Conservation (phyloP, 64 coral and sea anemone genomes). For the Porites lutea region DNA sequence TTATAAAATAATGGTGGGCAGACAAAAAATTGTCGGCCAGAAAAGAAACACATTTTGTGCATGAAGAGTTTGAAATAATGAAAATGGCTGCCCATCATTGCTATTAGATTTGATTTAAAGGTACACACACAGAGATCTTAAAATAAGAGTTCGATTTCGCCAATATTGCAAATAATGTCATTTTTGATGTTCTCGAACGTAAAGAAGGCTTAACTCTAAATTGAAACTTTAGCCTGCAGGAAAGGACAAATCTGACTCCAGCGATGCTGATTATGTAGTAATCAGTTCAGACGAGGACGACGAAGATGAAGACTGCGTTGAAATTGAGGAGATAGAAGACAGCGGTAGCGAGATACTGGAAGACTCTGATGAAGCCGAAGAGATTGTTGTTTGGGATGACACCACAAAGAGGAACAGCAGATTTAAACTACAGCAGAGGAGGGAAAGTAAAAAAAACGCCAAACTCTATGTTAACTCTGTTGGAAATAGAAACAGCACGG, state of each 20-base stretch:
- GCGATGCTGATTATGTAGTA: background rate
- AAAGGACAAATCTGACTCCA: slow-evolving; percentile 17
- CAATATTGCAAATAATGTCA: no score
- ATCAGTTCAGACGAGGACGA: slow-evolving; percentile 5
- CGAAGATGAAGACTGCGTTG: slow-evolving; percentile 6
- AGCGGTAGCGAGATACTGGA: slow-evolving; percentile 4
- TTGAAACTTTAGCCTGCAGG: background rate
- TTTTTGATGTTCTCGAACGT: no score
- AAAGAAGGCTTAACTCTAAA: background rate
- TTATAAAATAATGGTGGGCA: no score
- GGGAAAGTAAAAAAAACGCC: background rate
- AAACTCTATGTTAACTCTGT: background rate
- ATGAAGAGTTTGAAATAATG: no score
- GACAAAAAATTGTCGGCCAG: no score
- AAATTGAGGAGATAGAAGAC: slow-evolving; percentile 47
- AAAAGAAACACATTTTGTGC: no score
- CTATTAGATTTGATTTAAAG: no score
- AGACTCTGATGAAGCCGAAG: background rate
- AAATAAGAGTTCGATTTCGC: no score
- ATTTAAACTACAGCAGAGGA: background rate
- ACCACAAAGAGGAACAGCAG: background rate
- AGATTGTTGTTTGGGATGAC: slow-evolving; percentile 36
- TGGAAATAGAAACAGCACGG: background rate
- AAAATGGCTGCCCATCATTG: no score
- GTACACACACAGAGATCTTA: no score